Conservation (phyloP, 2,888 invertebrate species). For the Agrilus mali region DNA sequence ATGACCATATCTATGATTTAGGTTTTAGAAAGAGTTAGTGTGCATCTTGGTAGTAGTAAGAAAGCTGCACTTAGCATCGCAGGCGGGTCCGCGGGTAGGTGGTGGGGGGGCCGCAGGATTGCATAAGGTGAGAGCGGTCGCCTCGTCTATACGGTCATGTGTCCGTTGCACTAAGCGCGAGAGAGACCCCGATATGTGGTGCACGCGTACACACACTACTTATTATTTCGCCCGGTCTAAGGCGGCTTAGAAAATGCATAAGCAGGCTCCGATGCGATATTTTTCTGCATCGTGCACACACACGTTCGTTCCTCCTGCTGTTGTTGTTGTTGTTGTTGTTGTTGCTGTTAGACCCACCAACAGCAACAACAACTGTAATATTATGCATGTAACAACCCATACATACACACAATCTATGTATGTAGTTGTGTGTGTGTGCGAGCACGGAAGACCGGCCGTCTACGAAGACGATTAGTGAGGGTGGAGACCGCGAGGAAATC, state of each 20-base stretch:
- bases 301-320: too few relatives aligned
- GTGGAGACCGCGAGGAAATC: neutral
- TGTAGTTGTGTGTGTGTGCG: neutral
- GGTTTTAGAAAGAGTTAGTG: conserved; percentile 28
- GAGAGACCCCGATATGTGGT: conserved; percentile 12
- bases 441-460: neutral
- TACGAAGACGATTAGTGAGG: neutral
- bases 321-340: too few relatives aligned
- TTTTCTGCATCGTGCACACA: neutral
- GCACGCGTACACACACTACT: conserved; percentile 11
- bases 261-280: neutral
- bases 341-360: too few relatives aligned
- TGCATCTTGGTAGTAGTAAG: conserved; percentile 27
- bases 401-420: too few relatives aligned
- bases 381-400: too few relatives aligned
- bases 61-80: conserved; percentile 20
- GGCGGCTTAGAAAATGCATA: conserved; percentile 3
- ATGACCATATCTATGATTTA: conserved; percentile 29
- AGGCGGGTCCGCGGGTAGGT: conserved; percentile 14
- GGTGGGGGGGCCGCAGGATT: conserved; percentile 20
- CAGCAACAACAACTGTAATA: too few relatives aligned
- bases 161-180: conserved; percentile 9
- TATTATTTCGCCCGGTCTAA: neutral
- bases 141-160: conserved; percentile 12
- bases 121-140: conserved; percentile 19